phyloP scores from a whole-genome alignment of 1,140 invertebrate genomes.

The Coptotermes formosanus region DNA sequence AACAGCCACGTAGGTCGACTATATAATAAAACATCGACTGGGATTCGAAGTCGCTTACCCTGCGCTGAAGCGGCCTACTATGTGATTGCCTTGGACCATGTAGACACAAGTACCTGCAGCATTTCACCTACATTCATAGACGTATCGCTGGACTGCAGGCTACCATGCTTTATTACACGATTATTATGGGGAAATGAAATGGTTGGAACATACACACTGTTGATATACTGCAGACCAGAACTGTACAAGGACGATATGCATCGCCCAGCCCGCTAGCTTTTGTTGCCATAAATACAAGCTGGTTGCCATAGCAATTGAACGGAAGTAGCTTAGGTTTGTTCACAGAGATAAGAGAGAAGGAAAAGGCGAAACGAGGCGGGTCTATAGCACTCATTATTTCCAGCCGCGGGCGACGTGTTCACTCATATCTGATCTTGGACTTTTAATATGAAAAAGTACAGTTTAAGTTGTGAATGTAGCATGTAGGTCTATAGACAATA shows the following conservation, averaged over 20 bases:
- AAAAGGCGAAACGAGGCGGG: neutral
- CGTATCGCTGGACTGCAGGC: no score
- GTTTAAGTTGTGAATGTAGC: neutral
- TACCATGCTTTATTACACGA: no score
- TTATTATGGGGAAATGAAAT: no score
- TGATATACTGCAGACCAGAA: neutral
- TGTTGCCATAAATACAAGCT: slow-evolving; percentile 14
- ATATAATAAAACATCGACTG: no score
- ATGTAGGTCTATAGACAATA: neutral
- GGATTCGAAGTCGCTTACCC: no score
- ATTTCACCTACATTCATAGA: no score
- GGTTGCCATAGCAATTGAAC: slow-evolving; percentile 13
- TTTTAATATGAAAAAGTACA: neutral
- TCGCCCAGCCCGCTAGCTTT: neutral
- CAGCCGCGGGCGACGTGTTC: neutral
- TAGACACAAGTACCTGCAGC: no score
- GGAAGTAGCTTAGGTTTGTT: slow-evolving; percentile 9
- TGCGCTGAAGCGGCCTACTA: no score
- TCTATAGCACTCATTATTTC: neutral
- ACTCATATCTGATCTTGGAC: neutral
- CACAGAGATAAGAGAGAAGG: neutral
- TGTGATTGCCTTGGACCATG: no score
- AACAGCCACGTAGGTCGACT: no score
- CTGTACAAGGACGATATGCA: neutral
- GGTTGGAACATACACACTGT: no score